Evolutionary conservation across 2,888 invertebrate genomes (phyloP).

Genomic region (Schizaphis graminum): DNA sequence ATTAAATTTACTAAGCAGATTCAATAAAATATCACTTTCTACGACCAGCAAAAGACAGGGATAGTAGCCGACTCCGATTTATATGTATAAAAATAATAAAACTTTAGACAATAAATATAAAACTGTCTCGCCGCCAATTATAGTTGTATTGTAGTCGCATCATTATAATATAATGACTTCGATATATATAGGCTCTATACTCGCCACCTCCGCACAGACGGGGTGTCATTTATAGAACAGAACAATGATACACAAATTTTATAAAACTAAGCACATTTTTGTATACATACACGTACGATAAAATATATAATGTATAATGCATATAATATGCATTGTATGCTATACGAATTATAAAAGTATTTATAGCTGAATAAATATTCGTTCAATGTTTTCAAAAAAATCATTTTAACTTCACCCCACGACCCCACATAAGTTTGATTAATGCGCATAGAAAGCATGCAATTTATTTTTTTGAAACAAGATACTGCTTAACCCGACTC

Average conservation of each 20-base stretch:
- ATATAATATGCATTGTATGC: background rate
- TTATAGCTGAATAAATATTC: background rate
- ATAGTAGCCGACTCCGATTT: background rate
- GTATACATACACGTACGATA: background rate
- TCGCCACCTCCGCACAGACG: background rate
- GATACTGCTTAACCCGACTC: background rate
- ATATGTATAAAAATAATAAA: background rate
- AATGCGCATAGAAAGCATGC: background rate
- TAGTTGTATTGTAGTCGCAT: background rate
- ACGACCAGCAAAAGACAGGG: background rate
- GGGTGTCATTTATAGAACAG: background rate
- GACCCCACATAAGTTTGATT: background rate
- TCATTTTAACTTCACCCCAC: background rate
- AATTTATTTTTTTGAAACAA: background rate
- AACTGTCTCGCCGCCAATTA: background rate
- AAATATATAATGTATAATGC: background rate
- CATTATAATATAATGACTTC: background rate
- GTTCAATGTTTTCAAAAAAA: background rate
- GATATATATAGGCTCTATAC: background rate
- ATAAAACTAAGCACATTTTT: background rate
- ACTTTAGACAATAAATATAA: background rate
- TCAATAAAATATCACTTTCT: background rate
- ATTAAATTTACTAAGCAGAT: background rate
- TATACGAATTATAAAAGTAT: background rate
- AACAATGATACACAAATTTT: background rate